Base-by-base conservation (phyloP, 2,888 invertebrate species). In the Chaitophorus viminalis region DNA sequence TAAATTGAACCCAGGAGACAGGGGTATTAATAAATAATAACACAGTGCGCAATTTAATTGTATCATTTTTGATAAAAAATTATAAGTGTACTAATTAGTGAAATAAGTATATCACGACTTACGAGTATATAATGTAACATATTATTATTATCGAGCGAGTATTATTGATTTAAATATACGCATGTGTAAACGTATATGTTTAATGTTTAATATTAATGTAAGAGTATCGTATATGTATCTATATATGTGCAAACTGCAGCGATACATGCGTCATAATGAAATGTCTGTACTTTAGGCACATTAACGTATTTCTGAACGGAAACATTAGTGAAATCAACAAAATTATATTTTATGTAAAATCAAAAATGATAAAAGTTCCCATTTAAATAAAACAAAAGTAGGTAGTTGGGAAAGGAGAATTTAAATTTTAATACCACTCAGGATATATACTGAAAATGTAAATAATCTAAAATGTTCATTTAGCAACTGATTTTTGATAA, bases 281-380 rank as follows among this genome's bases (percentile, higher is more conserved):
- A 31, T 31, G 75, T 84, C 36, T 11, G 85, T 72, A 74, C 86
- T 79, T 86, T 86, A 86, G 65, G 70, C 79, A 78, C 79, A 86
- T 86, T 86, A 86, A 86, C 79, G 72, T 60, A 52, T 86, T 79
- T 79, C 31, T 54, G 79, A 72, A 54, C 14, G 54, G 72, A 72
- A 75, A 79, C 79, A 79, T 86, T 79, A 79, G 86, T 60, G 70
- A 79, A 72, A 86, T 86, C 78, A n/a, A 25, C 86, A n/a, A 72
- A 86, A 86, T 79, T 86, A 46, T 78, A 78, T 70, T 70, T 85
- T 68, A 39, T 46, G 70, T 46, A 72, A 75, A 60, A 83, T 9
- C 36, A 29, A 54, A 60, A 79, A 79, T 54, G 52, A 78, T 54
- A 79, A 86, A 79, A 79, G 79, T 39, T 31, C 39, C 31, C 25